Evolutionary conservation across 2,888 invertebrate species (phyloP), one percentile per base, ranked within the genome.

Genomic region (Crossocerus cetratus): DNA sequence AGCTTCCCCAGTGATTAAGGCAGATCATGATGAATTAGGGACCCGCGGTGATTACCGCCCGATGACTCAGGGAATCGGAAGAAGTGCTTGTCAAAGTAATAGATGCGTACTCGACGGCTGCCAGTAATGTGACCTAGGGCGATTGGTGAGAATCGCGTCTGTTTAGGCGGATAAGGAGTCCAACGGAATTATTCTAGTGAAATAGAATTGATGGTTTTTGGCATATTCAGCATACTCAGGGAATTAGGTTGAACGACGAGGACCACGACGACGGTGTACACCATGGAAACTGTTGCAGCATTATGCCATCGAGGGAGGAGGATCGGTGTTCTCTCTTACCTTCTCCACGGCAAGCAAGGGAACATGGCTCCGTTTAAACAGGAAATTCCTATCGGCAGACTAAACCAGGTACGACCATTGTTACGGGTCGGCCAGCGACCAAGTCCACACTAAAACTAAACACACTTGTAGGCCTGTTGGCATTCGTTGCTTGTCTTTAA

Each of bases 391-490:
- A 80, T 80, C 70, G 70, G 73, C 72, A 69, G 75, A 77, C 80
- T 71, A 78, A 80, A 80, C 78, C 82, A 82, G 82, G 82, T 82
- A 82, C 76, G 67, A 82, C 68, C 73, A 75, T 75, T 69, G 74
- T 64, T 45, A 69, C 59, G 55, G 69, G 72, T 56, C 64, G 53
- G 21, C 23, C 62, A 49, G 62, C 61, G 60, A 65, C 65, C 65
- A 64, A 45, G 58, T 59, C 53, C 62, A 56, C 58, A 56, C 56
- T 77, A 71, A 57, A 74, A 71, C 70, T 72, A 71, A 73, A 72
- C 74, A 72, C 60, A 60, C 76, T 75, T 66, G 60, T 84, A 84
- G 84, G 84, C 84, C 84, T 78, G 79, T 79, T 74, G 69, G 32
- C 11, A 32, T 32, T 61, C 77, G 66, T 54, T 43, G 59, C 42